These are phyloP conservation scores for Euphydryas editha DNA, from an alignment of 2,888 invertebrate genomes.

Conservation along the genomic window DNA sequence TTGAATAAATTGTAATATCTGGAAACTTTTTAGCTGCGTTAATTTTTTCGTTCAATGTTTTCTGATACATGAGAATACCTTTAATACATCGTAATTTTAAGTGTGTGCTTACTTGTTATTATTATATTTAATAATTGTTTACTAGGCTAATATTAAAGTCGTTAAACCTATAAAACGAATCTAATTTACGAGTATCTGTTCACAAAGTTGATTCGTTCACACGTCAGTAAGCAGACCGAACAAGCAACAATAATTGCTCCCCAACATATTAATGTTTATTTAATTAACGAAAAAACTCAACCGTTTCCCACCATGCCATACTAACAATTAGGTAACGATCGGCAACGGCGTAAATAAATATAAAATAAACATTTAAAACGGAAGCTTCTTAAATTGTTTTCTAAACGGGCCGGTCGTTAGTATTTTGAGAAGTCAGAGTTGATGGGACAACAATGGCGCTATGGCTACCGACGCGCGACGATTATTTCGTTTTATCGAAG, in stretches of 20 bases:
- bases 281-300: slow-evolving; percentile 59
- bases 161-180: too few species aligned
- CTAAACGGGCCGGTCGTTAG: slow-evolving; percentile 67
- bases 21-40: too few species aligned
- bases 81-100: too few species aligned
- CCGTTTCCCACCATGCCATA: slow-evolving; percentile 49
- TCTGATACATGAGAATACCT: too few species aligned
- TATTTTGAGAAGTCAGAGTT: slow-evolving; percentile 28
- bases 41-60: too few species aligned
- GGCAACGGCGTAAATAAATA: slow-evolving; percentile 75
- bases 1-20: not conserved
- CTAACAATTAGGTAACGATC: slow-evolving; percentile 74
- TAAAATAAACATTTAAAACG: slow-evolving; percentile 57
- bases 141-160: too few species aligned
- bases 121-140: too few species aligned
- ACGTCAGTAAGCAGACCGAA: slow-evolving; percentile 49
- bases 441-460: slow-evolving; percentile 44
- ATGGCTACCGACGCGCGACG: slow-evolving; percentile 50
- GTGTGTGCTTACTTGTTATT: too few species aligned
- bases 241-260: slow-evolving; percentile 58
- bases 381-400: slow-evolving; percentile 81
- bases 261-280: slow-evolving; percentile 71
- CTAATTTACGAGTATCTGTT: not conserved
- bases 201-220: slow-evolving; percentile 44
- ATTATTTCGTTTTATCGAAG: slow-evolving; percentile 36